Percentiles rank a stretch among this genome's conserved stretches.
These are phyloP conservation scores for Scomber japonicus DNA, from an alignment of 2,113 vertebrate genomes.

Conservation along the genomic window DNA sequence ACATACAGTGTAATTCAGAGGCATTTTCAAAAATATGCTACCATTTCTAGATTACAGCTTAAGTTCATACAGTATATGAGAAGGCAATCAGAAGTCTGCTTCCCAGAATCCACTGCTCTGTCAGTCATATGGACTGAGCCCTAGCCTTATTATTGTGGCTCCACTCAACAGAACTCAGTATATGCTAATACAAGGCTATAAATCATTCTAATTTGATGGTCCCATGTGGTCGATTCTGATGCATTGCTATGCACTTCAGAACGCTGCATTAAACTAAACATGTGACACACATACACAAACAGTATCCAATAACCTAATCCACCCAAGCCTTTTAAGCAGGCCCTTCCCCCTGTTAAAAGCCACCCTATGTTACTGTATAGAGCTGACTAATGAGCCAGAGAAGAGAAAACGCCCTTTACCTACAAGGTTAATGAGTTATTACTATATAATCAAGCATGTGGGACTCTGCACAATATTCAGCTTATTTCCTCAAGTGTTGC, in stretches of 20 bases:
- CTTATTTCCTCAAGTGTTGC: slow-evolving; percentile 36
- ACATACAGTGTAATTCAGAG: background rate
- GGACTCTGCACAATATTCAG: slow-evolving; percentile 52
- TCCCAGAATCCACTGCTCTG: slow-evolving; percentile 17
- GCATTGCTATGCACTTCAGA: slow-evolving; percentile 48
- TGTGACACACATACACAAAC: slow-evolving; percentile 4
- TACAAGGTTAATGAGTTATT: slow-evolving; percentile 83
- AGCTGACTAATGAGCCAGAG: slow-evolving; percentile 79
- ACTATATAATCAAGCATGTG: slow-evolving; percentile 76
- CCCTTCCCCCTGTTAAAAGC: slow-evolving; percentile 52
- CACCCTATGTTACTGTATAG: slow-evolving; percentile 42
- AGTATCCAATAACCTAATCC: slow-evolving; percentile 26
- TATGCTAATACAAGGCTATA: slow-evolving; percentile 48
- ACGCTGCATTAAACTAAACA: slow-evolving; percentile 52
- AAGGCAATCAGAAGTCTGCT: slow-evolving; percentile 21
- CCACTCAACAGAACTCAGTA: slow-evolving; percentile 30
- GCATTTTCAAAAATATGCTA: background rate
- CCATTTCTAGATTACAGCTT: background rate
- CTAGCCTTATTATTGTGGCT: slow-evolving; percentile 11
- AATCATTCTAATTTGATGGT: slow-evolving; percentile 62
- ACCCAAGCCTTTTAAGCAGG: slow-evolving; percentile 33
- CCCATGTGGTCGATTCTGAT: slow-evolving; percentile 54
- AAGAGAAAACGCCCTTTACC: slow-evolving; percentile 72
- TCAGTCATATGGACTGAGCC: slow-evolving; percentile 29
- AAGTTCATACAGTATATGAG: background rate